phyloP scores from a whole-genome alignment of 2,113 vertebrate species.

The Nansenia antarctica region DNA sequence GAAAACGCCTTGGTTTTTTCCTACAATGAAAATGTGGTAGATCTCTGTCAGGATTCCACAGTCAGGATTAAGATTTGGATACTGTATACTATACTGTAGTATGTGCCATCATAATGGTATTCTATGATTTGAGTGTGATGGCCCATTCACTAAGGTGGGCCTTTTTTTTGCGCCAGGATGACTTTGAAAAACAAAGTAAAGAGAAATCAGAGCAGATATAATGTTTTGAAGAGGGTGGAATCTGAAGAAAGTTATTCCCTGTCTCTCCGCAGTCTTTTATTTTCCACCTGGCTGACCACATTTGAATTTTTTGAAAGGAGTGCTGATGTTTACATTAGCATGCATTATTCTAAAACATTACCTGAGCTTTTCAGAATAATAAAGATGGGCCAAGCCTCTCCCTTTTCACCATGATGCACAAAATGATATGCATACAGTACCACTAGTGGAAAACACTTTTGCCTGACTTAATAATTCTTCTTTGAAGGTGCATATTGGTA shows the following conservation, averaged over 20 bases:
- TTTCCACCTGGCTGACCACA: slow-evolving; percentile 75
- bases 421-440: slow-evolving; percentile 76
- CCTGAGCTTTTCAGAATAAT: slow-evolving; percentile 69
- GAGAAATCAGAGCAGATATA: slow-evolving; percentile 51
- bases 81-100: neutral
- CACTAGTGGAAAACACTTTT: slow-evolving; percentile 38
- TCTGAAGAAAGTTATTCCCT: slow-evolving; percentile 66
- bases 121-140: neutral
- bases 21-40: too few species aligned
- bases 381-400: slow-evolving; percentile 66
- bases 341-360: slow-evolving; percentile 78
- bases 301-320: slow-evolving; percentile 79
- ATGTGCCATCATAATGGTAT: neutral
- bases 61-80: neutral
- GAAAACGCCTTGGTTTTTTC: too few species aligned
- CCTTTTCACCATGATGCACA: slow-evolving; percentile 59
- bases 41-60: neutral
- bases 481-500: slow-evolving; percentile 55
- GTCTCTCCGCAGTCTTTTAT: slow-evolving; percentile 68
- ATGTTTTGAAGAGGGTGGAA: slow-evolving; percentile 48
- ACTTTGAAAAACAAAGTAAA: slow-evolving; percentile 59
- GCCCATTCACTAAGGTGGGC: neutral
- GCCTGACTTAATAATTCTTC: slow-evolving; percentile 66
- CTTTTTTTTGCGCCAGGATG: slow-evolving; percentile 40
- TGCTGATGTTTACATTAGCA: slow-evolving; percentile 80